These are phyloP conservation scores for Catamblyrhynchus diadema DNA, from an alignment of 2,797 vertebrate species.

Conservation along the genomic window DNA sequence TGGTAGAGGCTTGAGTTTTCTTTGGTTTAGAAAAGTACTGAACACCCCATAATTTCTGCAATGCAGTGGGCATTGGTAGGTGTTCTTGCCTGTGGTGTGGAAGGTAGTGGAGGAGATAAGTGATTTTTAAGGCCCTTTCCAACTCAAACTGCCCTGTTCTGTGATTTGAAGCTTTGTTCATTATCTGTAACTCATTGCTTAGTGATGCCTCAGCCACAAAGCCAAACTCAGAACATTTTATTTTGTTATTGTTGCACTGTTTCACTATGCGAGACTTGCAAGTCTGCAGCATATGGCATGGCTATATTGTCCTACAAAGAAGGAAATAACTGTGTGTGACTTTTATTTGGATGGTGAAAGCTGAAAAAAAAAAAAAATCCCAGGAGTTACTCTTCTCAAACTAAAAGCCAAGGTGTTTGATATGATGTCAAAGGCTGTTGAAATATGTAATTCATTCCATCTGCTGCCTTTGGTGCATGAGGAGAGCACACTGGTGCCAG, in stretches of 20 bases:
- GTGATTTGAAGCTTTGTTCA: neutral
- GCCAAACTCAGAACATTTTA: neutral
- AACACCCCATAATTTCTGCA: rapidly evolving
- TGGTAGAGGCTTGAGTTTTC: neutral
- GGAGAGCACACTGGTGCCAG: neutral
- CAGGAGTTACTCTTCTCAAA: constrained; percentile 47
- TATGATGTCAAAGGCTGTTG: constrained; percentile 67
- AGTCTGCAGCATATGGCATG: constrained; percentile 13
- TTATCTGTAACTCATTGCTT: neutral
- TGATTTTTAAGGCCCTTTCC: neutral
- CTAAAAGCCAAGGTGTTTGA: constrained; percentile 70
- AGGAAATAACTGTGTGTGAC: constrained; percentile 34
- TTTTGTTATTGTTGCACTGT: neutral
- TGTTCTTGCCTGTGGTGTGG: neutral
- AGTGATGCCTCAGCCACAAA: neutral
- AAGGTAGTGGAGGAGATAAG: neutral
- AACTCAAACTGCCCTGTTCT: neutral
- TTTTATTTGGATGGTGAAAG: constrained; percentile 16
- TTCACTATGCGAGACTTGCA: constrained; percentile 15
- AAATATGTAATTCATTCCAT: constrained; percentile 74
- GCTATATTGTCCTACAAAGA: constrained; percentile 35
- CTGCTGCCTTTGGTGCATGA: constrained; percentile 41
- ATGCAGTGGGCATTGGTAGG: rapidly evolving
- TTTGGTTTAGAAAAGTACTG: neutral
- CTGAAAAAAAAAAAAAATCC: neutral